phyloP scores from a whole-genome alignment of 2,797 vertebrate species.

The Poliocrania exsul region DNA sequence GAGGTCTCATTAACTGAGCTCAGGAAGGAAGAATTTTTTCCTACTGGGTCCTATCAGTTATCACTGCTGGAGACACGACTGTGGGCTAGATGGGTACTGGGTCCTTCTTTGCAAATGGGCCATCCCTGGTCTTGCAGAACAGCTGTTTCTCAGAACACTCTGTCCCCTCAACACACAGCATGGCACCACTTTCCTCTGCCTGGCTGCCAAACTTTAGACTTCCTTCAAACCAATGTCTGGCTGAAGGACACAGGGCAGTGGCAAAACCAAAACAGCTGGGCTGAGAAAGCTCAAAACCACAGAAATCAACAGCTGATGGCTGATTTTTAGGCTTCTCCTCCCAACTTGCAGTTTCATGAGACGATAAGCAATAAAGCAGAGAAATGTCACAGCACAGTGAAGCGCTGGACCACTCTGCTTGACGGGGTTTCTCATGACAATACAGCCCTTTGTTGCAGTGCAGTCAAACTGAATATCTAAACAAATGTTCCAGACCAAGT shows the following conservation, averaged over 20 bases:
- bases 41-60: not conserved
- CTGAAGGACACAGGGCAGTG: not conserved
- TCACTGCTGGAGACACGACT: not conserved
- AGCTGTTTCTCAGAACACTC: not conserved
- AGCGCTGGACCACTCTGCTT: slow-evolving; percentile 38
- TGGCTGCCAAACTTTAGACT: not conserved
- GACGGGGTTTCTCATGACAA: slow-evolving; percentile 40
- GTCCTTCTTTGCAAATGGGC: not conserved
- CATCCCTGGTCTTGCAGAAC: not conserved
- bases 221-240: not conserved
- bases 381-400: slow-evolving; percentile 22
- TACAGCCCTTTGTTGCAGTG: slow-evolving; percentile 55
- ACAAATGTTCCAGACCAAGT: slow-evolving; percentile 64
- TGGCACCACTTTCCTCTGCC: not conserved
- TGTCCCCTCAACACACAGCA: accelerated
- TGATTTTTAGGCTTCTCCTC: slow-evolving; percentile 13
- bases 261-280: not conserved
- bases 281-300: not conserved
- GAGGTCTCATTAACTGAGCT: slow-evolving; percentile 28
- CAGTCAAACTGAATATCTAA: slow-evolving; percentile 66
- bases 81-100: not conserved
- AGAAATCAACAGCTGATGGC: not conserved
- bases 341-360: not conserved
- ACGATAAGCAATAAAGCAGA: slow-evolving; percentile 24
- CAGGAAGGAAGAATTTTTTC: not conserved